Percentiles rank a stretch among this genome's conserved stretches.
phyloP scores from a whole-genome alignment of 2,888 invertebrate genomes.

The Euzophera pinguis region DNA sequence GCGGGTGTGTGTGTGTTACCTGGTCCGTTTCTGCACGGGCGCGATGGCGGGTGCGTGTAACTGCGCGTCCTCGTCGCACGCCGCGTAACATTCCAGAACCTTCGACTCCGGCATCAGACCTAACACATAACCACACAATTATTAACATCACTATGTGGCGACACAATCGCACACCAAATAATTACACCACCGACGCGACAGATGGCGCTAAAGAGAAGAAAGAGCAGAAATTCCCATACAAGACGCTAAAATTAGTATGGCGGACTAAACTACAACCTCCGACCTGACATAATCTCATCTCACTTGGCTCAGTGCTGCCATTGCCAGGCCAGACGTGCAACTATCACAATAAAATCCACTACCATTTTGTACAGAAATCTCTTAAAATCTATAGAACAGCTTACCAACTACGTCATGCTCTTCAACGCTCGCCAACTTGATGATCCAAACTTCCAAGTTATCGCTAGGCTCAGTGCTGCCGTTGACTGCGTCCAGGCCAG shows the following conservation, averaged over 20 bases:
- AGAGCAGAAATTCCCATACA: too few relatives aligned
- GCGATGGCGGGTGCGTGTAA: conserved; percentile 50
- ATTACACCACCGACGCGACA: too few relatives aligned
- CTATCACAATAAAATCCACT: too few relatives aligned
- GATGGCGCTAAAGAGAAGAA: too few relatives aligned
- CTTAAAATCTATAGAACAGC: conserved; percentile 21
- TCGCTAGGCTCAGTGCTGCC: conserved; percentile 42
- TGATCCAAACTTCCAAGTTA: conserved; percentile 59
- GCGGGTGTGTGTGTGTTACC: conserved; percentile 36
- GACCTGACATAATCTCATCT: too few relatives aligned
- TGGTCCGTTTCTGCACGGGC: conserved; percentile 78
- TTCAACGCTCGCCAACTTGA: conserved; percentile 60
- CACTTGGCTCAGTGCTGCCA: too few relatives aligned
- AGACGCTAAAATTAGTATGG: too few relatives aligned
- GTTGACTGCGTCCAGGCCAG: conserved; percentile 42
- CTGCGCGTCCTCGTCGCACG: conserved; percentile 60
- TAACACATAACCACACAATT: conserved; percentile 21
- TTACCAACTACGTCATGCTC: conserved; percentile 70
- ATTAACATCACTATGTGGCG: too few relatives aligned
- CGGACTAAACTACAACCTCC: too few relatives aligned
- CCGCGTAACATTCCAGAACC: conserved; percentile 74
- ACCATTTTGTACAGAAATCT: too few relatives aligned
- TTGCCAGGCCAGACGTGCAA: too few relatives aligned
- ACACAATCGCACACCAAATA: too few relatives aligned
- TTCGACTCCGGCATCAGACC: conserved; percentile 81